phyloP scores from a whole-genome alignment of 2,113 vertebrate species.

The Benitochromis conjunctus region DNA sequence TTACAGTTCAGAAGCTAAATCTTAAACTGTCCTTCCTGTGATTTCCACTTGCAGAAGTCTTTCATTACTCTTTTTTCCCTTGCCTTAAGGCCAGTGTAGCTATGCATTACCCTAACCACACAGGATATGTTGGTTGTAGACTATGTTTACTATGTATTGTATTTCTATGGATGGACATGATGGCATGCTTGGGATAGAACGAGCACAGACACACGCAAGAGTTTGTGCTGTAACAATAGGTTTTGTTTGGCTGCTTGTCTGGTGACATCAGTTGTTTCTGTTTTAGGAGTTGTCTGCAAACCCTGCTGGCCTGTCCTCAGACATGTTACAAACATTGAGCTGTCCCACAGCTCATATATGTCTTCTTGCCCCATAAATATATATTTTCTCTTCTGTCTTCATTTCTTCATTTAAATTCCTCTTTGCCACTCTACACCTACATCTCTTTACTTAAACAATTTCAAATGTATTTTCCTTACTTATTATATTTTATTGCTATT shows the following conservation, averaged over 20 bases:
- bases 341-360: neutral
- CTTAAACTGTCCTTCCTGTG: constrained; percentile 10
- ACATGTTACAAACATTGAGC: neutral
- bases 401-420: neutral
- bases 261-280: constrained; percentile 43
- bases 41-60: constrained; percentile 24
- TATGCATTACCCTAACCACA: constrained; percentile 39
- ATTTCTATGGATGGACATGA: neutral
- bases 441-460: neutral
- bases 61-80: constrained; percentile 31
- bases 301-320: neutral
- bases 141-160: constrained; percentile 39
- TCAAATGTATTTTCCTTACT: neutral
- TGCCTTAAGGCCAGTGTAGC: neutral
- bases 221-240: constrained; percentile 31
- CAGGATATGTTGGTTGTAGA: constrained; percentile 15
- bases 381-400: neutral
- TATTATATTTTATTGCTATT: neutral
- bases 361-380: neutral
- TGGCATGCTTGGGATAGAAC: neutral
- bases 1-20: neutral
- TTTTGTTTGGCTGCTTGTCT: constrained; percentile 14
- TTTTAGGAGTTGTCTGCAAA: neutral
- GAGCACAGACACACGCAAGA: neutral
- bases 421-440: neutral